Percentiles rank a stretch among this genome's conserved stretches.
phyloP scores from a whole-genome alignment of 1,140 invertebrate genomes.

The Ditylenchus dipsaci region DNA sequence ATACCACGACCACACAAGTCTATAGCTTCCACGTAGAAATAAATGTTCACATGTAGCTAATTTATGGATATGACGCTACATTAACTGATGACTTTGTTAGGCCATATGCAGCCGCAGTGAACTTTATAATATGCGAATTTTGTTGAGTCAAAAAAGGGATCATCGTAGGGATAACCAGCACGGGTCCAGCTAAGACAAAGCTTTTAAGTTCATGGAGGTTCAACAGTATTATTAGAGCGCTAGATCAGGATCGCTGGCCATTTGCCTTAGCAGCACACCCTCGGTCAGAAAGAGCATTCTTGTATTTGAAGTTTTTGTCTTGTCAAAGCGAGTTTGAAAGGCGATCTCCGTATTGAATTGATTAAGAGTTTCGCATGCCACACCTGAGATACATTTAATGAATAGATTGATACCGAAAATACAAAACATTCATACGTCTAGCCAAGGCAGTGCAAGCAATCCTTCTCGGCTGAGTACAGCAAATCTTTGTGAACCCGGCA shows the following conservation, averaged over 20 bases:
- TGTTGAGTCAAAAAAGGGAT: too few relatives aligned
- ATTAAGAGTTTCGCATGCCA: constrained; percentile 66
- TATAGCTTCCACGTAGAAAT: too few relatives aligned
- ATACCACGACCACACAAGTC: too few relatives aligned
- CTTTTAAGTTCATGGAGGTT: too few relatives aligned
- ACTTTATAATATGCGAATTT: too few relatives aligned
- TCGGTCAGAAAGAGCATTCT: constrained; percentile 93
- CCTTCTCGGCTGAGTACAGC: constrained; percentile 88
- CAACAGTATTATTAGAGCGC: too few relatives aligned
- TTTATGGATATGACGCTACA: too few relatives aligned
- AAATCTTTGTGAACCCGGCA: constrained; percentile 78
- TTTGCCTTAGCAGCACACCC: constrained; percentile 81
- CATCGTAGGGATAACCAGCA: too few relatives aligned
- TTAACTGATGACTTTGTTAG: too few relatives aligned
- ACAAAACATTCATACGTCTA: constrained; percentile 72
- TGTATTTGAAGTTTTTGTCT: constrained; percentile 79
- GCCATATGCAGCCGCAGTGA: too few relatives aligned
- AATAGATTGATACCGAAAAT: constrained; percentile 19
- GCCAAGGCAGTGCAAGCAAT: constrained; percentile 86
- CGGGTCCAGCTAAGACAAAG: too few relatives aligned
- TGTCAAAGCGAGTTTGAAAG: constrained; percentile 92
- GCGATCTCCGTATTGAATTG: constrained; percentile 33
- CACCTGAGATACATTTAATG: constrained; percentile 67
- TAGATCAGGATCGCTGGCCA: constrained; percentile 59
- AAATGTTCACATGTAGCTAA: too few relatives aligned